Base-by-base conservation (phyloP, 2,888 invertebrate species). In the Pristionchus japonicus region DNA sequence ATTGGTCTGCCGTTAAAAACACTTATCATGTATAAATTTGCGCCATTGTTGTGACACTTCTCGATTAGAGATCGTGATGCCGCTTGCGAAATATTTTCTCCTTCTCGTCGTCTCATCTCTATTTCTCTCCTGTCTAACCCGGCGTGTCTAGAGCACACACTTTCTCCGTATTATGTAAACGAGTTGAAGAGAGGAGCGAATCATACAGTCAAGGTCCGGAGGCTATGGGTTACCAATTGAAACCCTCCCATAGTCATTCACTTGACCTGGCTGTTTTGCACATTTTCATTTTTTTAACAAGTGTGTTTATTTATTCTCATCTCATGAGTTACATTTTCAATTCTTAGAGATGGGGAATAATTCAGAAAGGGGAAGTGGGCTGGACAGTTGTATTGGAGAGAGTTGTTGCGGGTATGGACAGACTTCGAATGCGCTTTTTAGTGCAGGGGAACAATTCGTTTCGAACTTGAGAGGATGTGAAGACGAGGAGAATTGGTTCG, bases 161-260 rank as follows among this genome's bases (percentile, higher is more conserved):
- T 9, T 43, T 43, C 43, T 43, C 43, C 11, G 7, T 43, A 43
- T 6, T 43, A 43, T 43, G 11, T 43, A 6, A 43, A 9, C 43
- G 11, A 43, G 43, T 43, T 20, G n/a, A 37, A 70, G 20, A 13
- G 20, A 70, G 2, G 23, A 20, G 1, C 37, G 37, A 70, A 70
- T n/a, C n/a, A n/a, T n/a, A n/a, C 70, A 70, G 70, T 40, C 70
- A 70, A 70, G 70, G 70, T 70, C 70, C 70, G 70, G 70, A 70
- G 70, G 34, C 70, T 37, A 37, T 70, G 70, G 70, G 70, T 70
- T 70, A 70, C 31, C 70, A 17, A 20, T 17, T 7, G 13, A 70
- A 70, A 70, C 70, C 20, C 70, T 70, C 70, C 70, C 70, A 70
- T 70, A 37, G 70, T 37, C 70, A 64, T 17, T 70, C 37, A 13